Percentiles rank a stretch among this genome's conserved stretches.
phyloP scores from a whole-genome alignment of 2,113 vertebrate species.

The Arenaria interpres region DNA sequence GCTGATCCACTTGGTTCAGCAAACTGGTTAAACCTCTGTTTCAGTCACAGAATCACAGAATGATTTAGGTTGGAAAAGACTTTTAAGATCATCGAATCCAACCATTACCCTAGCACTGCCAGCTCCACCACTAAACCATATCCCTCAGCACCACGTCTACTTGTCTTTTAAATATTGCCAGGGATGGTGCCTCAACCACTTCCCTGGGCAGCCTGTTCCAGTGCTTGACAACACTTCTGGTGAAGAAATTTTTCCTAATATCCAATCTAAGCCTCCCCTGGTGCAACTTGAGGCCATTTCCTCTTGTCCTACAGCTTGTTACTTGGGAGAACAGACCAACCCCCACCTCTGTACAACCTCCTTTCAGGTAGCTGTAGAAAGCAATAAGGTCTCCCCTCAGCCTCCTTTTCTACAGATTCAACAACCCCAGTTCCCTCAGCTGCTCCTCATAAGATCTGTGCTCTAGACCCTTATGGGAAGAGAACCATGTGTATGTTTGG shows the following conservation, averaged over 20 bases:
- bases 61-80: background rate
- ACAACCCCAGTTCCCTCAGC: background rate
- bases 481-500: background rate
- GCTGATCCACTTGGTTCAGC: background rate
- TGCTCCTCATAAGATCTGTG: background rate
- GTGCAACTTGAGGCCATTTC: background rate
- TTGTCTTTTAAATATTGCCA: background rate
- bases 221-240: background rate
- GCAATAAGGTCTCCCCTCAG: background rate
- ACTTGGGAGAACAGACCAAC: background rate
- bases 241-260: background rate
- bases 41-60: background rate
- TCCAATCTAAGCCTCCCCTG: background rate
- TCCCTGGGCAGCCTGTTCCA: background rate
- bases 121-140: background rate
- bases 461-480: background rate
- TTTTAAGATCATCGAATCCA: background rate
- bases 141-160: background rate
- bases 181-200: background rate
- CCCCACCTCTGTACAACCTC: background rate
- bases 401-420: background rate
- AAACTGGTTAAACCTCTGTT: background rate
- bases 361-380: background rate
- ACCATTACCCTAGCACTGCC: background rate
- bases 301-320: background rate